Conservation (phyloP, 2,888 invertebrate genomes). For the Amiota mariae region DNA sequence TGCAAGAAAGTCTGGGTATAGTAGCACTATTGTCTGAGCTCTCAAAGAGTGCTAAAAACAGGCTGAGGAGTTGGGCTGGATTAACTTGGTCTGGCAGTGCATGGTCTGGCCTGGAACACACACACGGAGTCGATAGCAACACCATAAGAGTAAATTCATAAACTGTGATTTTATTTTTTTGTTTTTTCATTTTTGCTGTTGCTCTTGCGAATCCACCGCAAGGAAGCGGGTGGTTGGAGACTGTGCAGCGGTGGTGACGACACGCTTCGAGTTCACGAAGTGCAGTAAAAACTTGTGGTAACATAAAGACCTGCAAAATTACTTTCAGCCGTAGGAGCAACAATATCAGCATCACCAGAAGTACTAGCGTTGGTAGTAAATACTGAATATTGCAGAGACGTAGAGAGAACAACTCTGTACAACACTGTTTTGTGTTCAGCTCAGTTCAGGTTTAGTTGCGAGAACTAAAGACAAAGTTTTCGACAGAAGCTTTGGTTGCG, state of each 20-base stretch:
- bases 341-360: not conserved
- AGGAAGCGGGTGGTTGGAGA: conserved; percentile 29
- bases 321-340: conserved; percentile 47
- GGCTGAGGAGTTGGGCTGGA: too few relatives aligned
- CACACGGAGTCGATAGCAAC: conserved; percentile 10
- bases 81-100: not conserved
- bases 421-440: not conserved
- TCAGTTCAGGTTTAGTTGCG: not conserved
- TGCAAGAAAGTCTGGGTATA: not conserved
- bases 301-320: conserved; percentile 63
- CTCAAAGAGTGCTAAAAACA: not conserved
- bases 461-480: conserved; percentile 60
- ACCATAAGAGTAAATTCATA: conserved; percentile 54
- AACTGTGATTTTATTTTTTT: conserved; percentile 45
- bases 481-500: conserved; percentile 18
- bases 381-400: too few relatives aligned
- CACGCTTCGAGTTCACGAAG: conserved; percentile 54
- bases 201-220: conserved; percentile 41
- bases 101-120: conserved; percentile 11
- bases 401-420: not conserved
- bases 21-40: not conserved
- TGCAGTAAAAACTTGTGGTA: conserved; percentile 67
- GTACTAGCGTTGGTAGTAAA: not conserved
- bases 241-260: conserved; percentile 21
- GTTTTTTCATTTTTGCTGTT: conserved; percentile 27